Evolutionary conservation across 2,113 vertebrate species (phyloP).

Genomic region (Lepus europaeus): DNA sequence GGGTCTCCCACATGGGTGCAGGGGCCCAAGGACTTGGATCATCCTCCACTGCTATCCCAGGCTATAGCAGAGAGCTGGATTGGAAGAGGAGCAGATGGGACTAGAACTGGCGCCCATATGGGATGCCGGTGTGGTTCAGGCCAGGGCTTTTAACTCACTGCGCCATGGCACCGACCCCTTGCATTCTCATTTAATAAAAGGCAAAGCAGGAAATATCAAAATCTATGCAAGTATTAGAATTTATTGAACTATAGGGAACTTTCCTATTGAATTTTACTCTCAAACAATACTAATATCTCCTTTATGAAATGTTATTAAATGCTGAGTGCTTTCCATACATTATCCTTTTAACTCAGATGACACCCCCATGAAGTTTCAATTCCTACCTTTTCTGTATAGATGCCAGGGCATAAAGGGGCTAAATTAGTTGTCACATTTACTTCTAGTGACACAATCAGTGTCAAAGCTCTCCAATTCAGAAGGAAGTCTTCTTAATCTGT

Average conservation of each 20-base stretch:
- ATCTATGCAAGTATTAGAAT: background rate
- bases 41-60: too few species aligned
- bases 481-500: background rate
- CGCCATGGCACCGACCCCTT: too few species aligned
- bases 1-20: too few species aligned
- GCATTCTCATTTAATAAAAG: background rate
- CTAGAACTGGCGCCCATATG: too few species aligned
- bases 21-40: too few species aligned
- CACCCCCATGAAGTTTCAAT: background rate
- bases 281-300: background rate
- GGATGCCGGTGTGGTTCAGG: too few species aligned
- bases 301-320: background rate
- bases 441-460: background rate
- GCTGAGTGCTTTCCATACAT: background rate
- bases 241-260: background rate
- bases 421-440: background rate
- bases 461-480: background rate
- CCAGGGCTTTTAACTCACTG: too few species aligned
- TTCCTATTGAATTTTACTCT: conserved; percentile 34
- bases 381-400: background rate
- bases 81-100: too few species aligned
- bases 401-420: background rate
- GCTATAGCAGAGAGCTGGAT: too few species aligned
- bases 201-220: background rate
- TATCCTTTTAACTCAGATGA: background rate